phyloP scores from a whole-genome alignment of 1,140 invertebrate species.

The Apis cerana region DNA sequence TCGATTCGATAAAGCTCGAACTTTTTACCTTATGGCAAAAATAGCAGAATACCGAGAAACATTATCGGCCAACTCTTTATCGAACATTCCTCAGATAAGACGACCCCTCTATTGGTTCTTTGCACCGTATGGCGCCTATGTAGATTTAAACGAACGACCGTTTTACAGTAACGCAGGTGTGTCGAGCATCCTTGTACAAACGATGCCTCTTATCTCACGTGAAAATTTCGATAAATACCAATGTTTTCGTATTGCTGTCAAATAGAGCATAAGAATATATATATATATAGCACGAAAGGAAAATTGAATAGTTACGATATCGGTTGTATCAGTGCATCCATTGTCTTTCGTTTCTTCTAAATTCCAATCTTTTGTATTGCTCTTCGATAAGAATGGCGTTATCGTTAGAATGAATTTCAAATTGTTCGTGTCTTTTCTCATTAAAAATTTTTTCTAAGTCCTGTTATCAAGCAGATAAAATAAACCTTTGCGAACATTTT shows the following conservation, averaged over 20 bases:
- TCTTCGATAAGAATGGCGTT: not conserved
- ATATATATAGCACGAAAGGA: not conserved
- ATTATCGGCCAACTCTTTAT: slow-evolving; percentile 61
- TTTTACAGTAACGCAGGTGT: slow-evolving; percentile 39
- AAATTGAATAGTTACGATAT: not conserved
- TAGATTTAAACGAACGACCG: slow-evolving; percentile 16
- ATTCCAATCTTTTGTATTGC: not conserved
- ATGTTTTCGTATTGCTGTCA: not conserved
- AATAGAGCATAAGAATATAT: not conserved
- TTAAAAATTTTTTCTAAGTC: not conserved
- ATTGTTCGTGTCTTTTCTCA: slow-evolving; percentile 3
- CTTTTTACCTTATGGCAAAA: slow-evolving; percentile 16
- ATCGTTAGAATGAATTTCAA: not conserved
- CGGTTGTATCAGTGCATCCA: not conserved
- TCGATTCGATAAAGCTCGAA: slow-evolving; percentile 6
- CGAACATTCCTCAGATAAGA: slow-evolving; percentile 61
- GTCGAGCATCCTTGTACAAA: slow-evolving; percentile 23
- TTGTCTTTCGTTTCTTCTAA: not conserved
- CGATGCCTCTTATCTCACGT: not conserved
- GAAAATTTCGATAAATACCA: slow-evolving; percentile 19
- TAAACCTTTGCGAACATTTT: not conserved
- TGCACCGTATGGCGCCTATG: slow-evolving; percentile 10
- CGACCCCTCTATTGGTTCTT: slow-evolving; percentile 29
- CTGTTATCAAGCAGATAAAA: not conserved
- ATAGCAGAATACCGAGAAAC: slow-evolving; percentile 41